Evolutionary conservation across 2,113 vertebrate genomes (phyloP), one percentile per base, ranked within the genome.

Genomic region (Phalacrocorax carbo): DNA sequence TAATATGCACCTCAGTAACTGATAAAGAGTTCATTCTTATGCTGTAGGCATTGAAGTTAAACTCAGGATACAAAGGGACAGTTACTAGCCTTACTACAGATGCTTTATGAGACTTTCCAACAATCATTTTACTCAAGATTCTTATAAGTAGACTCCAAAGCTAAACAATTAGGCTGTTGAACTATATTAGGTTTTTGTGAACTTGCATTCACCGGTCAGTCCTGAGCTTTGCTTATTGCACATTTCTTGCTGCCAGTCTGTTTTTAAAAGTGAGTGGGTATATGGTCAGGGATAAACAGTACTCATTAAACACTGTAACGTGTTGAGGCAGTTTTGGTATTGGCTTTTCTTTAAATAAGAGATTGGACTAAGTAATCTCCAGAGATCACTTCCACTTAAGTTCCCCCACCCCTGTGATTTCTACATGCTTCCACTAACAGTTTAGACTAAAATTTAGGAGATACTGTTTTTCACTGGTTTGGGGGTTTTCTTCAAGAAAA

Each of bases 341-440:
- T 58, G 13, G 4, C 3, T 70, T 7, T 21, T 62, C 16, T 49
- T 86, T 86, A 82, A 82, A 25, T 2, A 61, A 40, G 34, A 80
- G 2, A 0, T 32, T 72, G 30, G 15, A 49, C 1, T 13, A 57
- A 2, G 19, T 36, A 80, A n/a, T 9, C 5, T 62, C 16, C 8
- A 65, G n/a, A 51, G 6, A 75, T 11, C 10, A 49, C 7, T 76
- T 57, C 1, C 51, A 13, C 1, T 4, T 40, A 16, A 11, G 46
- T 49, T 10, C 10, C 11, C 11, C 11, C 21, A 4, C 48, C 20
- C 7, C 9, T 8, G 2, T 15, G 2, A 25, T 75, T 82, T 61
- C n/a, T 82, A 30, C 8, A 14, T 65, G 22, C 2, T 88, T 70
- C 10, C 13, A 23, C 7, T 34, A 40, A 2, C 2, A 69, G 5